Percentiles rank a stretch among this genome's conserved stretches.
Evolutionary conservation across 2,888 invertebrate species (phyloP).

Genomic region (Leptinotarsa peninsularis): DNA sequence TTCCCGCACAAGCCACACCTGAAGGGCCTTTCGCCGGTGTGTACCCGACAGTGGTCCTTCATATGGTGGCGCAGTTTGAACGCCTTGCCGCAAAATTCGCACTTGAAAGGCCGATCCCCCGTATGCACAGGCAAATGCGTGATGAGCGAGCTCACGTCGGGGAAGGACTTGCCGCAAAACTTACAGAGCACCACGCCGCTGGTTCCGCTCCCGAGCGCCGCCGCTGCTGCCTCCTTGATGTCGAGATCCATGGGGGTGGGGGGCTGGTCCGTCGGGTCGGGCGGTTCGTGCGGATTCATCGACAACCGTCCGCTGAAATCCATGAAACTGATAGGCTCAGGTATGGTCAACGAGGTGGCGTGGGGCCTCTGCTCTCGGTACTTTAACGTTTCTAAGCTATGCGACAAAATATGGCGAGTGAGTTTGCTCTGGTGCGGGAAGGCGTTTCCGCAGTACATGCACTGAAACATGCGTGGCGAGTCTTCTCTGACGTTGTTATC

Average conservation of each 20-base stretch:
- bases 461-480: constrained; percentile 73
- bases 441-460: constrained; percentile 90
- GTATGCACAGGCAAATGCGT: constrained; percentile 90
- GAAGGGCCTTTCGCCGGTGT: constrained; percentile 91
- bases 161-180: constrained; percentile 93
- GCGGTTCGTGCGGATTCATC: constrained; percentile 62
- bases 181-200: constrained; percentile 84
- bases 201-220: constrained; percentile 67
- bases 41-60: constrained; percentile 94
- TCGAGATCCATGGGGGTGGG: constrained; percentile 73
- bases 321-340: constrained; percentile 61
- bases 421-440: constrained; percentile 93
- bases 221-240: constrained; percentile 73
- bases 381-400: constrained; percentile 89
- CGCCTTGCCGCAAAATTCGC: constrained; percentile 94
- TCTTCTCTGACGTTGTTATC: constrained; percentile 50
- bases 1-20: constrained; percentile 90
- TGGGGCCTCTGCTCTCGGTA: constrained; percentile 78
- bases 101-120: constrained; percentile 91
- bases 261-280: constrained; percentile 68
- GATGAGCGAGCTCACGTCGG: constrained; percentile 89
- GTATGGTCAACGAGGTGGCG: constrained; percentile 66
- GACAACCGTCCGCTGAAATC: constrained; percentile 65
- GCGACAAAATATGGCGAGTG: constrained; percentile 89
- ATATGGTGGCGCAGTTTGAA: constrained; percentile 93